Evolutionary conservation across 2,888 invertebrate species (phyloP), one percentile per base, ranked within the genome.

Genomic region (Tetragnatha montana): DNA sequence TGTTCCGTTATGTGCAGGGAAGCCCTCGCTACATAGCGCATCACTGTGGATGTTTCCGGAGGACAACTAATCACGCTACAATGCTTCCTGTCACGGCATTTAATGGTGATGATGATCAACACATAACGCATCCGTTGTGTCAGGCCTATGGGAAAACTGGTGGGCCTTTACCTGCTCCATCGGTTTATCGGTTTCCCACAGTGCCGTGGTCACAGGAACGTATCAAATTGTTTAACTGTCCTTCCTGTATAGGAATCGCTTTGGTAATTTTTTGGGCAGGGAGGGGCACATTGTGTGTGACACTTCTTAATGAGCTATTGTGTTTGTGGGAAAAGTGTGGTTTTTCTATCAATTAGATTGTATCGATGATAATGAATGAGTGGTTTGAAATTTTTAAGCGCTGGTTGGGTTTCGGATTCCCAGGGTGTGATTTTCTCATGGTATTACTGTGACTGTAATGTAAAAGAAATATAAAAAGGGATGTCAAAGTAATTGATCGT

Each of bases 21-120:
- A 47, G 35, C 21, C 68, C 68, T 51, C n/a, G 70, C n/a, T 22
- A 85, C 68, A 81, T 76, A 19, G 88, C 69, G 81, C 89, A 89
- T 89, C 89, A 81, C 70, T 84, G 81, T 89, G 85, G 85, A 81
- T 85, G 85, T 89, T 89, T 89, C 89, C 89, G 89, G 89, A 78
- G 71, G n/a, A 78, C 49, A 70, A 81, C 78, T 85, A 89, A 35
- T 35, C 35, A 35, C 35, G 35, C 35, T 85, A 85, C 89, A 47
- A 89, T 51, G 81, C 75, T 85, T 89, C 89, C 89, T 89, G 89
- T 89, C 89, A 89, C 89, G 89, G 85, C 47, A 81, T 70, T 76
- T 89, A 88, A 88, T 86, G 70, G 81, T 35, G 83, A 83, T 88
- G 87, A 87, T 87, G 82, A 76, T 88, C 78, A 82, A 80, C 70